phyloP scores from a whole-genome alignment of 2,797 vertebrate species.

The Propithecus perrieri region DNA sequence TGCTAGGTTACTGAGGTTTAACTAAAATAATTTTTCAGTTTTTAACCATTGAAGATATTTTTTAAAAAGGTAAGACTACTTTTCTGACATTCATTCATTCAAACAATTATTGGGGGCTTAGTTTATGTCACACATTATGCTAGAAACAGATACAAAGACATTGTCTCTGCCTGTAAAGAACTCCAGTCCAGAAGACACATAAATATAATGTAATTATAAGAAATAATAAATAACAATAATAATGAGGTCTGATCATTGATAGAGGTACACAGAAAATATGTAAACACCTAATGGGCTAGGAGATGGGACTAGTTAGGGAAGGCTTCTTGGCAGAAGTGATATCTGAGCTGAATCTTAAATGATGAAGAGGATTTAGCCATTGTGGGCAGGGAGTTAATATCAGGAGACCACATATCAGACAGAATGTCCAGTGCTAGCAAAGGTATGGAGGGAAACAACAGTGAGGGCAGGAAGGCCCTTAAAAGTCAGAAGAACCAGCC shows the following conservation, averaged over 20 bases:
- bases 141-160: conserved; percentile 27
- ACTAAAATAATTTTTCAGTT: neutral
- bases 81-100: neutral
- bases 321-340: conserved; percentile 30
- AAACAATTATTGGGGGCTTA: conserved; percentile 16
- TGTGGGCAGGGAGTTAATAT: neutral
- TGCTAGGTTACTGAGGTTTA: neutral
- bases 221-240: conserved; percentile 3
- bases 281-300: neutral
- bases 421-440: neutral
- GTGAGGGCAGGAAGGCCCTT: neutral
- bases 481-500: neutral
- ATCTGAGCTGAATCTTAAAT: neutral
- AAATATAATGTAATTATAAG: neutral
- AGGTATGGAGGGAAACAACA: neutral
- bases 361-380: neutral
- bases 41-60: neutral
- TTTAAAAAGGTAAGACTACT: neutral
- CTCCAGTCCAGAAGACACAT: neutral
- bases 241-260: neutral
- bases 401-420: neutral
- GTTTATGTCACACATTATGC: neutral
- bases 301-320: neutral
- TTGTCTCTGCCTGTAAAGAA: neutral
- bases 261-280: neutral